Evolutionary conservation across 2,888 invertebrate species (phyloP).

Genomic region (Lacanobia oleracea): DNA sequence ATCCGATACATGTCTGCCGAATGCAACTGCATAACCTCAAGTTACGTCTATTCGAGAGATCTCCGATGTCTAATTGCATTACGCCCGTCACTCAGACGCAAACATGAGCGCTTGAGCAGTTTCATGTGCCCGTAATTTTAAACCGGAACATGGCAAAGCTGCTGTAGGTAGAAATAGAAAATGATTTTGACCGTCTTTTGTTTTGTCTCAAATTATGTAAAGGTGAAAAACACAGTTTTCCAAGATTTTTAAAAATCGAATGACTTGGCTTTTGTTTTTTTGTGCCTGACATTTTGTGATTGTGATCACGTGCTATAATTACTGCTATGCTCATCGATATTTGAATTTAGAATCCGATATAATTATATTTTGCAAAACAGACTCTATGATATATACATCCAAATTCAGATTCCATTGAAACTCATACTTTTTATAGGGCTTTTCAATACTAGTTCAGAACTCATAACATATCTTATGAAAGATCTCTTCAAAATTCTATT

Average conservation of each 20-base stretch:
- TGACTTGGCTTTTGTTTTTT: background rate
- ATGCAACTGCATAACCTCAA: slow-evolving; percentile 1
- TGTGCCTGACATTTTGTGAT: too few relatives aligned
- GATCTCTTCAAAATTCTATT: too few relatives aligned
- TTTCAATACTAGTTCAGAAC: too few relatives aligned
- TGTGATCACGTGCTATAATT: too few relatives aligned
- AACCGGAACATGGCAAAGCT: slow-evolving; percentile 12
- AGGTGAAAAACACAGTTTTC: background rate
- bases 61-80: slow-evolving; percentile 6
- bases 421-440: too few relatives aligned
- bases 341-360: too few relatives aligned
- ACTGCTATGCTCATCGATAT: too few relatives aligned
- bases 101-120: slow-evolving; percentile 16
- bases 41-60: background rate
- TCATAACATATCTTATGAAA: too few relatives aligned
- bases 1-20: background rate
- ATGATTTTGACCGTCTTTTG: background rate
- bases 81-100: slow-evolving; percentile 18
- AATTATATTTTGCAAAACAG: too few relatives aligned
- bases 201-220: background rate
- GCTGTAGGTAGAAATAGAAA: slow-evolving; percentile 7
- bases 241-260: background rate
- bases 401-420: too few relatives aligned
- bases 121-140: slow-evolving; percentile 12
- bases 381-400: too few relatives aligned